Evolutionary conservation across 2,797 vertebrate species (phyloP).

Genomic region (Sphenodon punctatus): DNA sequence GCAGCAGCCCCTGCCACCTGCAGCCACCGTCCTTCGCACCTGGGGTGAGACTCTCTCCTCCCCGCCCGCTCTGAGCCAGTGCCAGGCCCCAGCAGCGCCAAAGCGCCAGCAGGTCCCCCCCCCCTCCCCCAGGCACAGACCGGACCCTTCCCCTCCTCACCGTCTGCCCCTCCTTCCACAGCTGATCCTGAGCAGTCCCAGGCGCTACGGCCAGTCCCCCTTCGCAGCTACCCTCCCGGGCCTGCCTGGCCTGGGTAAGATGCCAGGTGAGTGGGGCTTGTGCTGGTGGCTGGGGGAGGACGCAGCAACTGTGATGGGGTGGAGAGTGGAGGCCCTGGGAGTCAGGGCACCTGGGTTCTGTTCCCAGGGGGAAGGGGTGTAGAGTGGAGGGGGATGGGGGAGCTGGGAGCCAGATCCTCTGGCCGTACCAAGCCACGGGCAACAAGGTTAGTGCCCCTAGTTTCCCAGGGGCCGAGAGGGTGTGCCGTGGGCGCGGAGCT

Average conservation of each 20-base stretch:
- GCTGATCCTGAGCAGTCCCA: slow-evolving; percentile 79
- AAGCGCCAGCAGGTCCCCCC: too few relatives aligned
- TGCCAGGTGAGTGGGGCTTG: not conserved
- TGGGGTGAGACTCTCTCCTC: slow-evolving; percentile 70
- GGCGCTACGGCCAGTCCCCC: slow-evolving; percentile 74
- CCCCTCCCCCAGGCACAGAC: too few relatives aligned
- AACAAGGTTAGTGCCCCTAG: too few relatives aligned
- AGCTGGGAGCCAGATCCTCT: too few relatives aligned
- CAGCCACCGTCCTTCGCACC: slow-evolving; percentile 64
- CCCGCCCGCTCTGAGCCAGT: not conserved
- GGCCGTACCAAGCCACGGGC: too few relatives aligned
- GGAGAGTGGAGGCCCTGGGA: not conserved
- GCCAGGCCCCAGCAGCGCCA: too few relatives aligned
- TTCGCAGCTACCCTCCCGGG: slow-evolving; percentile 79
- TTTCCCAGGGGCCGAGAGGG: too few relatives aligned
- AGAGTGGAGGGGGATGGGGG: too few relatives aligned
- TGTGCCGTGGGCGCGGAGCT: too few relatives aligned
- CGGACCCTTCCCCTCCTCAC: too few relatives aligned
- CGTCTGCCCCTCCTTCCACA: slow-evolving; percentile 20
- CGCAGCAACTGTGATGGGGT: not conserved
- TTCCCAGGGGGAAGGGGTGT: not conserved
- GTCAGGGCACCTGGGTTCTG: not conserved
- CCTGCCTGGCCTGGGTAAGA: slow-evolving; percentile 63
- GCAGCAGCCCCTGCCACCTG: slow-evolving; percentile 64
- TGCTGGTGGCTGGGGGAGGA: not conserved